phyloP scores from a whole-genome alignment of 2,888 invertebrate species.

The Platypus cylindrus region DNA sequence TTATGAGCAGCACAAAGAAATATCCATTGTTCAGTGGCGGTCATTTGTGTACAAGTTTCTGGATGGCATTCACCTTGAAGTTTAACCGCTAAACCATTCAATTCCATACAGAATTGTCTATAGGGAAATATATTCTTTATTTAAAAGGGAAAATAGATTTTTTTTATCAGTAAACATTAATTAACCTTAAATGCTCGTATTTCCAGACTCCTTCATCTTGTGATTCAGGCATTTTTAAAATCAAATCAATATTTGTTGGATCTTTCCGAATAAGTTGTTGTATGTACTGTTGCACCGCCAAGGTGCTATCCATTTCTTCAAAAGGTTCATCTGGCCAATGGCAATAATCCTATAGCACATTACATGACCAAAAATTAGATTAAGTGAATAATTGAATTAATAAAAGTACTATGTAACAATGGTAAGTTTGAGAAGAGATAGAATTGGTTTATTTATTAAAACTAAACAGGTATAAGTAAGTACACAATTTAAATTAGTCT shows the following conservation, averaged over 20 bases:
- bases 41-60: slow-evolving; percentile 97
- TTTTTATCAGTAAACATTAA: not conserved
- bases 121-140: slow-evolving; percentile 14
- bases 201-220: slow-evolving; percentile 99
- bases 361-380: not conserved
- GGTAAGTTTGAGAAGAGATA: not conserved
- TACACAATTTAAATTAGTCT: too few relatives aligned
- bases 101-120: slow-evolving; percentile 98
- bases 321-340: slow-evolving; percentile 97
- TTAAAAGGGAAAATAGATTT: not conserved
- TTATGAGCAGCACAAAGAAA: slow-evolving; percentile 99
- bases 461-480: too few relatives aligned
- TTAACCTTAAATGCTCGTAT: slow-evolving; percentile 89
- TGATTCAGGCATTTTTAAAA: slow-evolving; percentile 90
- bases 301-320: slow-evolving; percentile 98
- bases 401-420: not conserved
- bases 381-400: not conserved
- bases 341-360: slow-evolving; percentile 76
- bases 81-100: slow-evolving; percentile 95
- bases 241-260: slow-evolving; percentile 84
- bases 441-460: not conserved
- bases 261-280: slow-evolving; percentile 93
- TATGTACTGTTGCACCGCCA: slow-evolving; percentile 97
- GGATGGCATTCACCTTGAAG: slow-evolving; percentile 94
- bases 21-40: slow-evolving; percentile 99